phyloP scores from a whole-genome alignment of 53 echinoderm and acorn worm genomes.

The Echinarachnius parma region DNA sequence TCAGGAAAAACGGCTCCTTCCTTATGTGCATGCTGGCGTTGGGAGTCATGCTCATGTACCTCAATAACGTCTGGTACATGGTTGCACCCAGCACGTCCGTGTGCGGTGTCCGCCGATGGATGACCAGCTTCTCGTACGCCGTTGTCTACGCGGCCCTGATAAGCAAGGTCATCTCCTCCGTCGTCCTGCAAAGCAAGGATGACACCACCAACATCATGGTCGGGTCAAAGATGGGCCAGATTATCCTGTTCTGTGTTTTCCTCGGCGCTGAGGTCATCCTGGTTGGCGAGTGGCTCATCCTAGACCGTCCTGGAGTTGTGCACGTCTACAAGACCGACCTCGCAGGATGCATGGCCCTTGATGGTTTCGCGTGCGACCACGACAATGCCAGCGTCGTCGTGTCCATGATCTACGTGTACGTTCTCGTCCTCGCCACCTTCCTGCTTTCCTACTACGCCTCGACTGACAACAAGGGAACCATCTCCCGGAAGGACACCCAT shows the following conservation, averaged over 20 bases:
- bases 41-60: constrained; percentile 66
- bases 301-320: constrained; percentile 37
- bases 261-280: constrained; percentile 55
- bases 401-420: constrained; percentile 63
- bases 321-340: not conserved
- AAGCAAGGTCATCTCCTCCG: constrained; percentile 56
- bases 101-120: constrained; percentile 69
- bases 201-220: constrained; percentile 23
- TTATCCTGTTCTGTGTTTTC: constrained; percentile 58
- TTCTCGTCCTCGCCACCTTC: constrained; percentile 57
- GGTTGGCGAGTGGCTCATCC: constrained; percentile 68
- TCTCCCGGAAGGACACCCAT: constrained; percentile 47
- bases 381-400: constrained; percentile 43
- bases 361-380: constrained; percentile 22
- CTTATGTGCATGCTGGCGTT: constrained; percentile 60
- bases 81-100: constrained; percentile 45
- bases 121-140: constrained; percentile 60
- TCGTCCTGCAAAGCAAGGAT: constrained; percentile 40
- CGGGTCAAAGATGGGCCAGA: constrained; percentile 16
- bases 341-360: not conserved
- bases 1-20: constrained; percentile 19
- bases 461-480: constrained; percentile 1
- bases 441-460: constrained; percentile 40
- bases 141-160: constrained; percentile 62
- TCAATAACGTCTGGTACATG: constrained; percentile 61